Evolutionary conservation across 2,797 vertebrate genomes (phyloP), one percentile per base, ranked within the genome.

Genomic region (Coilia nasus): DNA sequence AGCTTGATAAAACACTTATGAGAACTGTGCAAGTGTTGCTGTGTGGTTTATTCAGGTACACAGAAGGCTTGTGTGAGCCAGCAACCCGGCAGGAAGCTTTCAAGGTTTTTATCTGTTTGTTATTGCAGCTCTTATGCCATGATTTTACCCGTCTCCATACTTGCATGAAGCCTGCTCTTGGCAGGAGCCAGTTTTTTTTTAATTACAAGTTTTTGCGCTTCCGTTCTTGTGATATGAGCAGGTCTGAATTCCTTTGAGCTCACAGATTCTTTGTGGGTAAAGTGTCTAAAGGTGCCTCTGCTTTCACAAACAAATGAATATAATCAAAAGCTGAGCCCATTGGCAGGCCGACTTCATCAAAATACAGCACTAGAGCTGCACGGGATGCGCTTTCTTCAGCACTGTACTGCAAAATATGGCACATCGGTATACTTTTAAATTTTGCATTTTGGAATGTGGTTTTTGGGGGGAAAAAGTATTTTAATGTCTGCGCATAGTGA

Each of bases 241-340:
- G 71, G 35, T 78, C 35, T 78, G 71, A 78, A n/a, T 44, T 78
- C 71, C 71, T 78, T 78, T 78, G 31, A 78, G 35, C 64, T 71
- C 28, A 17, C 35, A 78, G 17, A 21, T 41, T 44, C 44, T 44
- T 78, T 44, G 67, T 35, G 14, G 15, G 67, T 19, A 5, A 17
- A 78, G 23, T 78, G 35, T 78, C 71, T 78, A 5, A 78, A 44
- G 35, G 35, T 78, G 31, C 25, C 62, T 1, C 28, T 19, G 31
- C 31, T 78, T 78, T 44, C 21, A 17, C 28, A 78, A 41, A 78
- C 41, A 21, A 78, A 78, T 78, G 35, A 44, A 78, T 44, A 25
- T 44, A 44, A 78, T 17, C 19, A 35, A 35, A 44, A 78, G 71
- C 71, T 44, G 71, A n/a, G 71, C 71, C 71, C 71, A 78, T 31